Evolutionary conservation across 2,113 vertebrate genomes (phyloP).

Genomic region (Microcebus murinus): DNA sequence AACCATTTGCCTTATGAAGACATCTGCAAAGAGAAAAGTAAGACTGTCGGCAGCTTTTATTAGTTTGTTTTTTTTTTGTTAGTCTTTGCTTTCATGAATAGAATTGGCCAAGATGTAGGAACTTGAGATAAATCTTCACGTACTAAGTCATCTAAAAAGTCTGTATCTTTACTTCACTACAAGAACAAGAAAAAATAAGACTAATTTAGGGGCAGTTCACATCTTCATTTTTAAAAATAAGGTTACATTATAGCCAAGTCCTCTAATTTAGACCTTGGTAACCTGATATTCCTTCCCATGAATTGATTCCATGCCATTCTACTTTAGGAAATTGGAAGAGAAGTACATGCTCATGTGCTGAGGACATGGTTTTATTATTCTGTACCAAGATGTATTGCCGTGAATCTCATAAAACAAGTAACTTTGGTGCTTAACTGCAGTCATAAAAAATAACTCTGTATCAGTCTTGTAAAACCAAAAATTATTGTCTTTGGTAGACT

Average conservation of each 20-base stretch:
- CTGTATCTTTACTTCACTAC: neutral
- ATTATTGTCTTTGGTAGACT: neutral
- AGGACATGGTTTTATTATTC: conserved; percentile 23
- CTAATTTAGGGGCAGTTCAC: neutral
- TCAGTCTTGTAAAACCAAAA: conserved; percentile 14
- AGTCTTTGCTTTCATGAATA: neutral
- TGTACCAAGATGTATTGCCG: neutral
- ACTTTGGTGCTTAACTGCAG: neutral
- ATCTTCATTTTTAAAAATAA: neutral
- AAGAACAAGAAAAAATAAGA: neutral
- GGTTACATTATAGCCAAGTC: neutral
- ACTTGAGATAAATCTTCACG: neutral
- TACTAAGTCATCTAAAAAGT: neutral
- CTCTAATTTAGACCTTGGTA: neutral
- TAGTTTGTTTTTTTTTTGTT: neutral
- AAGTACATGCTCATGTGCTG: neutral
- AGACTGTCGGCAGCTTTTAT: neutral
- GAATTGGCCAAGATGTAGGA: neutral
- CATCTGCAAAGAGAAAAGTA: neutral
- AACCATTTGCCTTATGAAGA: neutral
- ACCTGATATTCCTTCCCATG: neutral
- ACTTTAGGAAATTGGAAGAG: neutral
- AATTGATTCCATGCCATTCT: neutral
- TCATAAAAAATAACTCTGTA: neutral
- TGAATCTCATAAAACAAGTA: conserved; percentile 2